These are phyloP conservation scores for Chrysaora quinquecirrha DNA, from an alignment of 30 jellyfish, hydroid and myxozoan genomes.

Conservation along the genomic window DNA sequence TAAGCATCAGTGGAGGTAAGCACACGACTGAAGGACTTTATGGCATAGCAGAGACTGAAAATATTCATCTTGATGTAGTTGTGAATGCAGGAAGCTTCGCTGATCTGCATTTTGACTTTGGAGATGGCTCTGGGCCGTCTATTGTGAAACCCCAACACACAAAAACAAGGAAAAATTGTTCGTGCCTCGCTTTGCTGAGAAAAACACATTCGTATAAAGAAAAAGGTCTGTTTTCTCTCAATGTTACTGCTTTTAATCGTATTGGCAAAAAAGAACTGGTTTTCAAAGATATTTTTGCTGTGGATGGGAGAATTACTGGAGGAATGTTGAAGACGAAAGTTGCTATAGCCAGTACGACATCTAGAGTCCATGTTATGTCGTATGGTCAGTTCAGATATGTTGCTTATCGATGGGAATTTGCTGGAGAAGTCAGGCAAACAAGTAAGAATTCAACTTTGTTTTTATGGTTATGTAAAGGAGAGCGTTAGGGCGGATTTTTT, in stretches of 20 bases:
- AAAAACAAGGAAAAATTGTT: constrained; percentile 25
- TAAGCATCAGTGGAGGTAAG: constrained; percentile 40
- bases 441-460: not conserved
- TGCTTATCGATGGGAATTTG: constrained; percentile 28
- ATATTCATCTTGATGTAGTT: constrained; percentile 33
- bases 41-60: constrained; percentile 14
- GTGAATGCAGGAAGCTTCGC: constrained; percentile 71
- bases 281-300: constrained; percentile 1
- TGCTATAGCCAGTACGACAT: constrained; percentile 50
- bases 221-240: constrained; percentile 49
- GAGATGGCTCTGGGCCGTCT: constrained; percentile 19
- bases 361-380: constrained; percentile 1
- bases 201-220: constrained; percentile 27
- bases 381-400: constrained; percentile 23
- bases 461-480: no score
- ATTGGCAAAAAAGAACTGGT: constrained; percentile 36
- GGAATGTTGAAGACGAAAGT: constrained; percentile 19
- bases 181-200: constrained; percentile 39
- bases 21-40: constrained; percentile 28
- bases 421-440: not conserved
- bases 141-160: not conserved
- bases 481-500: no score
- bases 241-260: constrained; percentile 47
- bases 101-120: constrained; percentile 37
- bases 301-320: constrained; percentile 49